Conservation (phyloP, 2,888 invertebrate genomes). For the Heliconius cydno region DNA sequence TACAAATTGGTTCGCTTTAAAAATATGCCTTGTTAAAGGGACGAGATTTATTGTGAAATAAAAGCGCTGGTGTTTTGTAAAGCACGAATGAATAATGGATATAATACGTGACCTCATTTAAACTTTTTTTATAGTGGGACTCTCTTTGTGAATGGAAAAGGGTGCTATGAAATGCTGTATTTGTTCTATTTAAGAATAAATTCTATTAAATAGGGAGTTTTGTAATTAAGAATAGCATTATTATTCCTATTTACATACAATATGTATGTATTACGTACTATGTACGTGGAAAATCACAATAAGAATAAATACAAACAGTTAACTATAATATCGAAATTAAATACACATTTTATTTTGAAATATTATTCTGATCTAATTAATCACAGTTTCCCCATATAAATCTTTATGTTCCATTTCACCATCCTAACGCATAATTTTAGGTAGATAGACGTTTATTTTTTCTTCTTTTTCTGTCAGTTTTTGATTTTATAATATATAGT, state of each 20-base stretch:
- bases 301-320: too few relatives aligned
- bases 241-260: background rate
- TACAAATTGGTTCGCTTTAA: slow-evolving; percentile 14
- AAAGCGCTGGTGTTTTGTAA: slow-evolving; percentile 35
- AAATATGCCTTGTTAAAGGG: slow-evolving; percentile 17
- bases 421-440: background rate
- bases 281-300: too few relatives aligned
- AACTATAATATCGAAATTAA: background rate
- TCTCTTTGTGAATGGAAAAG: slow-evolving; percentile 20
- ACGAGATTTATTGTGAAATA: slow-evolving; percentile 29
- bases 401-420: background rate
- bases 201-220: background rate
- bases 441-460: background rate
- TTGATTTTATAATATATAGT: background rate
- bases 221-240: background rate
- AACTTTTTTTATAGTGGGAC: slow-evolving; percentile 23
- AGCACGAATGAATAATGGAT: slow-evolving; percentile 38
- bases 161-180: slow-evolving; percentile 19
- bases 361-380: background rate
- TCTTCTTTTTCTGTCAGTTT: background rate
- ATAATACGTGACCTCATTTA: slow-evolving; percentile 41
- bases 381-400: background rate
- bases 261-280: background rate
- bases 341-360: background rate
- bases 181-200: slow-evolving; percentile 14